Base-by-base conservation (phyloP, 2,888 invertebrate species). In the Amitus sp. region DNA sequence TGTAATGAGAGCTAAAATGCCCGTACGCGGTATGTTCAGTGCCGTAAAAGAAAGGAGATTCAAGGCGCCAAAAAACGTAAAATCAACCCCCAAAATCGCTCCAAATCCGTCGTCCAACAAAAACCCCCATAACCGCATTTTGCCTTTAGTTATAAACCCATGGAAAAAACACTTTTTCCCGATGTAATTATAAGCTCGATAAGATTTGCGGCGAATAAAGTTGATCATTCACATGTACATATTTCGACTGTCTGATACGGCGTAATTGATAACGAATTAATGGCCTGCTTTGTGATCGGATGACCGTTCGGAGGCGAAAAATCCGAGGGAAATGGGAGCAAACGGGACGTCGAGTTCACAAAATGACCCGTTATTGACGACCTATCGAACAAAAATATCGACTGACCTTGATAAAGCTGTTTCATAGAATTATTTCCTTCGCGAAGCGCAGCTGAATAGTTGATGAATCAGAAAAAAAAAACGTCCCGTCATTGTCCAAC, bases 1-100 rank as follows among this genome's bases (percentile, higher is more conserved):
- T 56, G 56, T 65, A 65, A 65, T 65, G 65, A 65, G 56, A 56
- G 56, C 58, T 53, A 59, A 53, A 59, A 45, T 62, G 57, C 53
- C 62, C 56, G 50, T 53, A 53, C 56, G 39, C 15, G 15, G 39
- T 39, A 39, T 39, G 39, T 39, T 15, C 15, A 39, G 39, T 39
- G 39, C 39, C 39, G 39, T 39, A 39, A 39, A 13, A 7, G 15
- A 39, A 39, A 39, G 12, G 39, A 15, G 39, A 15, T 39, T 39
- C 39, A 2, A 39, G 39, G n/a, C n/a, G n/a, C n/a, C n/a, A n/a
- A n/a, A n/a, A n/a, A n/a, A n/a, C n/a, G n/a, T n/a, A n/a, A n/a
- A n/a, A n/a, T n/a, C n/a, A 7, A 13, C 34, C 34, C 34, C 13
- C 3, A 34, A 34, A 34, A 34, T n/a, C n/a, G n/a, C n/a, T n/a